phyloP scores from a whole-genome alignment of 2,113 vertebrate genomes.

The Rhodinocichla rosea region DNA sequence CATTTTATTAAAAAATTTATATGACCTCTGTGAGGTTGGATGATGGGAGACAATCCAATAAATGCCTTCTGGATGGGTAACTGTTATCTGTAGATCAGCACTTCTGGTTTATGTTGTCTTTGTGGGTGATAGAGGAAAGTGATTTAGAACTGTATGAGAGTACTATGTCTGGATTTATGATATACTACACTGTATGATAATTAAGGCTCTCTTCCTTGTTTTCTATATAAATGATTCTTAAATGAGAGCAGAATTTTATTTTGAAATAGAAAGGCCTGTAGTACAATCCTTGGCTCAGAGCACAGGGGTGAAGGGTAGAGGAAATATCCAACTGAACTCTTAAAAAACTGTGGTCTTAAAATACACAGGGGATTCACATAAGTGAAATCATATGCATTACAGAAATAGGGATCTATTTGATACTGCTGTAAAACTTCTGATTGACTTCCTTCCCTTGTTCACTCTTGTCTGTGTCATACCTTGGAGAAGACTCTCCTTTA shows the following conservation, averaged over 20 bases:
- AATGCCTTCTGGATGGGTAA: conserved; percentile 50
- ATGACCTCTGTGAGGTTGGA: conserved; percentile 29
- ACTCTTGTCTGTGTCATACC: neutral
- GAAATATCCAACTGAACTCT: neutral
- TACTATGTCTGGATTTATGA: conserved; percentile 26
- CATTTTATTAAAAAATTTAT: conserved; percentile 34
- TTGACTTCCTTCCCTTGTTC: neutral
- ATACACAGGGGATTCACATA: neutral
- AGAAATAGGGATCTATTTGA: neutral
- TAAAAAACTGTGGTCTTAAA: neutral
- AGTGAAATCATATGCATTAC: neutral
- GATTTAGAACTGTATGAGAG: conserved; percentile 30
- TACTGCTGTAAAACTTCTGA: neutral
- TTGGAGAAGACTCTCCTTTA: neutral
- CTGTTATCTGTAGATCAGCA: conserved; percentile 36
- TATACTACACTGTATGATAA: conserved; percentile 5
- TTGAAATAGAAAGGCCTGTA: neutral
- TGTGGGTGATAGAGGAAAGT: neutral
- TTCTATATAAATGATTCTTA: neutral
- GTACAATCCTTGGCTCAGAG: neutral
- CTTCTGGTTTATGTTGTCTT: neutral
- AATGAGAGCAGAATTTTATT: neutral
- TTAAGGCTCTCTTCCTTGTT: conserved; percentile 24
- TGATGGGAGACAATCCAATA: conserved; percentile 52
- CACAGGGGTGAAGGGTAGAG: neutral